phyloP scores from a whole-genome alignment of 2,888 invertebrate genomes.

The Tanypteryx hageni region DNA sequence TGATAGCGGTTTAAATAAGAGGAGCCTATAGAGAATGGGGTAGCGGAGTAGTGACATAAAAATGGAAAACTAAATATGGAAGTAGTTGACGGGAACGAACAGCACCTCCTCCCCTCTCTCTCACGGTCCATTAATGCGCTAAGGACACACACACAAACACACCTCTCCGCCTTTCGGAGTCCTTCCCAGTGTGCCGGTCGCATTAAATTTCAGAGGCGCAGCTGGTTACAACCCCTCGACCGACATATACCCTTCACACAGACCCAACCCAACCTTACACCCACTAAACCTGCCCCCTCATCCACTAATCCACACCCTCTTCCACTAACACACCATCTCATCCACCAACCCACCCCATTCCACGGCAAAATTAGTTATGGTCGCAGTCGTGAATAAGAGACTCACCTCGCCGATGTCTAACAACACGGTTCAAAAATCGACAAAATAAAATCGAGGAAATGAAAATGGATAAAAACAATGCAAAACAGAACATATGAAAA shows the following conservation, averaged over 20 bases:
- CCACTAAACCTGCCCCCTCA: not conserved
- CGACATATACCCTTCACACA: not conserved
- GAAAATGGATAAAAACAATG: not conserved
- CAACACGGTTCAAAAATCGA: not conserved
- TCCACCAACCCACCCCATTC: not conserved
- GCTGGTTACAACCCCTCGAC: slow-evolving; percentile 48
- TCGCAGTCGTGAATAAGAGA: not conserved
- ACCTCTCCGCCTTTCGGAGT: slow-evolving; percentile 14
- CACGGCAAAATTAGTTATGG: not conserved
- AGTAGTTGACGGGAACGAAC: not conserved
- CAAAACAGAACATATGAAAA: not conserved
- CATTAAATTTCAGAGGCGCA: slow-evolving; percentile 55
- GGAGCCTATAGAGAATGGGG: not conserved
- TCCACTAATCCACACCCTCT: not conserved
- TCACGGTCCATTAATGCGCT: slow-evolving; percentile 46
- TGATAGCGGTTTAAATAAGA: not conserved
- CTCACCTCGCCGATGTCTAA: not conserved
- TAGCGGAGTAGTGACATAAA: not conserved
- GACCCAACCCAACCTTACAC: slow-evolving; percentile 2
- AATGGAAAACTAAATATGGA: slow-evolving; percentile 35
- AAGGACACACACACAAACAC: not conserved
- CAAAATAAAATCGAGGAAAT: not conserved
- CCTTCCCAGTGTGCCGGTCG: not conserved
- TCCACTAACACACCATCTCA: not conserved
- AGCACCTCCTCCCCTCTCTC: not conserved